A percentile compares a stretch with the other conserved stretches of the same genome.
phyloP scores from a whole-genome alignment of 2,113 vertebrate species.

The Camelus dromedarius region DNA sequence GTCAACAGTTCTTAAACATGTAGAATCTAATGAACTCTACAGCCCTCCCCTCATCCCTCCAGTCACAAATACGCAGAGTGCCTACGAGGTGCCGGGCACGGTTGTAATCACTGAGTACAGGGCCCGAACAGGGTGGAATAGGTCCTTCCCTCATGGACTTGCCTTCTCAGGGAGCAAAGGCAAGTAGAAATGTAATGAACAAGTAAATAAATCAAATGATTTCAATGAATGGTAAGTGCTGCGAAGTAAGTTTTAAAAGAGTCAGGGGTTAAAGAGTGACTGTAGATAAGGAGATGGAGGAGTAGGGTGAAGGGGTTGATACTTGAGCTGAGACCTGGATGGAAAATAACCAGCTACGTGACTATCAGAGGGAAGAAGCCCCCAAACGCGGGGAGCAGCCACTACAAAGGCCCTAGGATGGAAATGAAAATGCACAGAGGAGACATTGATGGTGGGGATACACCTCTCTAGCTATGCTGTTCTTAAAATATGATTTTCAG shows the following conservation, averaged over 20 bases:
- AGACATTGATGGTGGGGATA: background rate
- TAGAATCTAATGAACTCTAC: background rate
- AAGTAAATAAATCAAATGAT: background rate
- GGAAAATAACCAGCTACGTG: background rate
- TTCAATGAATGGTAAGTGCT: background rate
- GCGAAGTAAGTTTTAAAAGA: background rate
- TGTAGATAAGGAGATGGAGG: background rate
- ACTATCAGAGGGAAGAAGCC: background rate
- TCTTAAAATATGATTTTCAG: background rate
- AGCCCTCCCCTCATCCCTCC: background rate
- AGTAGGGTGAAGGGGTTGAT: background rate
- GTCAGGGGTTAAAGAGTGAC: background rate
- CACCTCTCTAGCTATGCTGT: background rate
- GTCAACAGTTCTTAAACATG: background rate
- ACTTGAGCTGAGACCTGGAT: background rate
- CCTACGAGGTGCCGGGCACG: fast-evolving
- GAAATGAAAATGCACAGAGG: background rate
- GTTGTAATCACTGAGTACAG: background rate
- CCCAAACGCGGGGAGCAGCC: background rate
- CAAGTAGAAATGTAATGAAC: background rate
- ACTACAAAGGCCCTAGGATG: background rate
- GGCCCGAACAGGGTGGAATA: background rate
- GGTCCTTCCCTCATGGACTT: background rate
- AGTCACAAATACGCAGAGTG: background rate
- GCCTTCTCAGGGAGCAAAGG: background rate